phyloP scores from a whole-genome alignment of 2,797 vertebrate genomes.

The Tachyglossus aculeatus region DNA sequence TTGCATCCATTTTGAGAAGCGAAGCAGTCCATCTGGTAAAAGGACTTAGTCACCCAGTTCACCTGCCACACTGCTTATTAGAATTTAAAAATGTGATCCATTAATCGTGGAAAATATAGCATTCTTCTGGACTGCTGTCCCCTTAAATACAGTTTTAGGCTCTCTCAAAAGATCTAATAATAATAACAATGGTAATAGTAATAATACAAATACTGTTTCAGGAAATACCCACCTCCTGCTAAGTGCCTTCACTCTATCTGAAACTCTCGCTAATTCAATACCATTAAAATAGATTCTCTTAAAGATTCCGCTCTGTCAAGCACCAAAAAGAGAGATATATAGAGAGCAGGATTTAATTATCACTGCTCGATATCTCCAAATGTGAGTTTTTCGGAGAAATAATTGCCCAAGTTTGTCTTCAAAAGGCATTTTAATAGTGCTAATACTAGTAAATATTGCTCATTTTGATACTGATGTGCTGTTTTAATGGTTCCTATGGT shows the following conservation, averaged over 20 bases:
- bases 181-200: slow-evolving; percentile 63
- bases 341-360: slow-evolving; percentile 78
- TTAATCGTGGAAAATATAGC: slow-evolving; percentile 51
- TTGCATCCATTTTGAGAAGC: slow-evolving; percentile 42
- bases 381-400: slow-evolving; percentile 74
- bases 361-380: slow-evolving; percentile 74
- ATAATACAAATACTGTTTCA: slow-evolving; percentile 58
- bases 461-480: slow-evolving; percentile 77
- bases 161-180: slow-evolving; percentile 48
- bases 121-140: slow-evolving; percentile 27
- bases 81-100: slow-evolving; percentile 53
- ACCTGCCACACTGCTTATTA: slow-evolving; percentile 43
- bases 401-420: slow-evolving; percentile 80
- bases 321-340: slow-evolving; percentile 73
- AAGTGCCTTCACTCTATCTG: slow-evolving; percentile 70
- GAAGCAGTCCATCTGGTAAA: slow-evolving; percentile 48
- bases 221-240: slow-evolving; percentile 68
- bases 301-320: slow-evolving; percentile 76
- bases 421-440: slow-evolving; percentile 79
- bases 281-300: slow-evolving; percentile 77
- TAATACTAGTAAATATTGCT: slow-evolving; percentile 85
- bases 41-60: slow-evolving; percentile 42
- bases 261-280: slow-evolving; percentile 76
- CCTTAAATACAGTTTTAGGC: slow-evolving; percentile 35
- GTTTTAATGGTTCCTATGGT: slow-evolving; percentile 76